Evolutionary conservation across 2,113 vertebrate species (phyloP), one percentile per base, ranked within the genome.

Genomic region (Rhea pennata): DNA sequence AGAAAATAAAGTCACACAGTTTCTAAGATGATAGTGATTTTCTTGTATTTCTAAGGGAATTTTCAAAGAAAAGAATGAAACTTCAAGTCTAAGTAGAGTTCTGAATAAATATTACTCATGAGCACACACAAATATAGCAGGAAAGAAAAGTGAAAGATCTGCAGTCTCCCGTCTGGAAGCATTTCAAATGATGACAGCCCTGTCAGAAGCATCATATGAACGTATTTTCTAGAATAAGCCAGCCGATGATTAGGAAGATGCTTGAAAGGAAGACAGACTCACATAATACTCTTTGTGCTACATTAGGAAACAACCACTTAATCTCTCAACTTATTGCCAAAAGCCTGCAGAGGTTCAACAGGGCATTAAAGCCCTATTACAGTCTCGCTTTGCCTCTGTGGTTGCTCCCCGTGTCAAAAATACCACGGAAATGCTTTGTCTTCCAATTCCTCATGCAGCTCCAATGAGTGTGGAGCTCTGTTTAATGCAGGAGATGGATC

Each of bases 221-320:
- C 44, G 88, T 85, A 87, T 94, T 94, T 96, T 93, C 91, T 84
- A 92, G 44, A 26, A 84, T 76, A 94, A 96, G 93, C 78, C 70
- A 92, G 56, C 42, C 71, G 27, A 85, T 91, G 48, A 80, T 92
- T 93, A 92, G 77, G 56, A 64, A 91, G 82, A 90, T 84, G 42
- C 40, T 88, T 94, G 87, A 90, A 76, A 90, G 42, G 39, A 94
- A 95, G 94, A 91, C 44, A 90, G 48, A 3, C 4, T 92, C 71
- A 71, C 24, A 8, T 93, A 94, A 48, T 58, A 90, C 88, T 92
- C 78, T 69, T 79, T 65, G 48, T 87, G 16, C 66, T 93, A 87
- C 67, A 90, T 95, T 96, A 94, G 79, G 88, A 95, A 91, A 96
- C 95, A 98, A 97, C 95, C 88, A 95, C 88, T 95, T 97, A 97